Evolutionary conservation across 92 coral and sea anemone species (phyloP).

Genomic region (Zoanthus sociatus): DNA sequence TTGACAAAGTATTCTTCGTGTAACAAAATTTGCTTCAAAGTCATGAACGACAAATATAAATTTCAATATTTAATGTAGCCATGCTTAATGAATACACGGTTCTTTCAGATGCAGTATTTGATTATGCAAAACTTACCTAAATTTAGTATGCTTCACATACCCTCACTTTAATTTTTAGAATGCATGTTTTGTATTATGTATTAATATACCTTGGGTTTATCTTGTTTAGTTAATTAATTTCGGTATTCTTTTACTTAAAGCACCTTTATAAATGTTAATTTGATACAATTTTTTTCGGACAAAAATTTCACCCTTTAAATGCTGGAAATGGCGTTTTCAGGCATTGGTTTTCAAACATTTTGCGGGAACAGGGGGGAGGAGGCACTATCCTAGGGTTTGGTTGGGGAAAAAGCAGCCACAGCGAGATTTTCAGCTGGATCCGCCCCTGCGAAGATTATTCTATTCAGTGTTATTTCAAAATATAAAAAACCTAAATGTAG

Average conservation of each 20-base stretch:
- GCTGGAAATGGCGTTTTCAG: neutral
- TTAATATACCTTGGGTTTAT: neutral
- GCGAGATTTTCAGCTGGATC: conserved; percentile 13
- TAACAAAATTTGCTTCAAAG: neutral
- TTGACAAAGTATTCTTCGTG: neutral
- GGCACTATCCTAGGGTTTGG: conserved; percentile 10
- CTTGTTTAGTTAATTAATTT: neutral
- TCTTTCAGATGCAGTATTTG: neutral
- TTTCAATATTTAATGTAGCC: too few relatives aligned
- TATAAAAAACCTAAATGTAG: too few relatives aligned
- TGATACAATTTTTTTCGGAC: neutral
- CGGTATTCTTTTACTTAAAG: neutral
- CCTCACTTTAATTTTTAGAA: neutral
- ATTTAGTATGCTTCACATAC: neutral
- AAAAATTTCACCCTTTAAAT: neutral
- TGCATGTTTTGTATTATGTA: conserved; percentile 1
- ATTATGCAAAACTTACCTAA: neutral
- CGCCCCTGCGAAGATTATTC: neutral
- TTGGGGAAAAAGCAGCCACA: conserved; percentile 21
- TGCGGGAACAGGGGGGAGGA: neutral
- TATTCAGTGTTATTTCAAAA: too few relatives aligned
- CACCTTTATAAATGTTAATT: too few relatives aligned
- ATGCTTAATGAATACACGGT: neutral
- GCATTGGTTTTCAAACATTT: neutral
- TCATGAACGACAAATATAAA: neutral